These are phyloP conservation scores for Apis cerana DNA, from an alignment of 1,140 invertebrate species.

Conservation along the genomic window DNA sequence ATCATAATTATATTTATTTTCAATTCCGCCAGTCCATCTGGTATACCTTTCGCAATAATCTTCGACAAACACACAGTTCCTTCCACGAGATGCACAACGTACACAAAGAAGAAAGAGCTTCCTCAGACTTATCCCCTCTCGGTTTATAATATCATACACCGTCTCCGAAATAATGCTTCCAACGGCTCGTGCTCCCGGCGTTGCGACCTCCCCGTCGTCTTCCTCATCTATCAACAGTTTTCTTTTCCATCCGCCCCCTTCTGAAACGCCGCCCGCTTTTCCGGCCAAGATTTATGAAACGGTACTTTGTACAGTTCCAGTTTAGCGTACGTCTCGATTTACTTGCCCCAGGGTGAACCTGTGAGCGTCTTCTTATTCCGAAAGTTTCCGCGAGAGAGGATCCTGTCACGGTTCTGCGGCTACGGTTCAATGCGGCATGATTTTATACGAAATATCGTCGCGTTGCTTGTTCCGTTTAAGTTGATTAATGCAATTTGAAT, in stretches of 20 bases:
- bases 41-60: background rate
- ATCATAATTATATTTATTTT: too few relatives aligned
- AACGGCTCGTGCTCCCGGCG: constrained; percentile 36
- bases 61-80: background rate
- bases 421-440: constrained; percentile 4
- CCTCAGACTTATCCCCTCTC: constrained; percentile 41
- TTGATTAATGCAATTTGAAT: background rate
- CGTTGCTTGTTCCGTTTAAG: background rate
- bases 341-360: constrained; percentile 52
- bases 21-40: background rate
- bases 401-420: constrained; percentile 5
- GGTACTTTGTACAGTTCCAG: constrained; percentile 77
- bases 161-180: constrained; percentile 63
- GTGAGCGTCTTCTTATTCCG: constrained; percentile 68
- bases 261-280: constrained; percentile 65
- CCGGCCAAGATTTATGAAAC: constrained; percentile 76
- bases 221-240: constrained; percentile 77
- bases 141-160: constrained; percentile 67
- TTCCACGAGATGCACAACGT: background rate
- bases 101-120: constrained; percentile 4
- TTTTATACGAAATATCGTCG: background rate
- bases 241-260: constrained; percentile 66
- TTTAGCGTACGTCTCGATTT: constrained; percentile 72
- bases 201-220: constrained; percentile 49
- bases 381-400: constrained; percentile 67